phyloP scores from a whole-genome alignment of 2,888 invertebrate genomes.

The Chrysina gloriosa region DNA sequence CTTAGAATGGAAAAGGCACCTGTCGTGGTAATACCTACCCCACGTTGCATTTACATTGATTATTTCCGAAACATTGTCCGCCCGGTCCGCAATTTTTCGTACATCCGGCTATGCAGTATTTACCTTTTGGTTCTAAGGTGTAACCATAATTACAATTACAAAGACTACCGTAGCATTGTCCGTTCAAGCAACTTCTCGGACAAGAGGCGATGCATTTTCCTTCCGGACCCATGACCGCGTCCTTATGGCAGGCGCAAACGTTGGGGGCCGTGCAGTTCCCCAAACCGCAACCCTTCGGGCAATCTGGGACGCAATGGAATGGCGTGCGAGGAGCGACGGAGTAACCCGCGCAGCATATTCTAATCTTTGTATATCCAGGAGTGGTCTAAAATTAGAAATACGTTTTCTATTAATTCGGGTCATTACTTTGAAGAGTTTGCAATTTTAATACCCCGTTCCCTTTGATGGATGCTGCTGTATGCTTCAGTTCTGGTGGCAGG shows the following conservation, averaged over 20 bases:
- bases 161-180: conserved; percentile 71
- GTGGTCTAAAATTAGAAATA: conserved; percentile 66
- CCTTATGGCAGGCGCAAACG: conserved; percentile 73
- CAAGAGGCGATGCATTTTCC: conserved; percentile 73
- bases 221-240: conserved; percentile 69
- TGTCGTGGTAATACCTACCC: conserved; percentile 59
- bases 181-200: conserved; percentile 76
- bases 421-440: background rate
- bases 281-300: conserved; percentile 75
- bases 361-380: conserved; percentile 72
- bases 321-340: conserved; percentile 70
- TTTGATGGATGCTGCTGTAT: conserved; percentile 59
- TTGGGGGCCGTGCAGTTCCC: conserved; percentile 76
- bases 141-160: conserved; percentile 75
- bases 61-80: conserved; percentile 68
- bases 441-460: conserved; percentile 70
- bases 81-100: conserved; percentile 68
- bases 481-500: conserved; percentile 20
- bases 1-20: background rate
- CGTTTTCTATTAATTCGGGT: background rate
- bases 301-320: conserved; percentile 72
- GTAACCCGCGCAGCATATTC: conserved; percentile 80
- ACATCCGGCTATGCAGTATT: conserved; percentile 74
- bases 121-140: conserved; percentile 68
- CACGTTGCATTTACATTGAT: conserved; percentile 70